Base-by-base conservation (phyloP, 1,140 invertebrate genomes). In the Bombyx mori region DNA sequence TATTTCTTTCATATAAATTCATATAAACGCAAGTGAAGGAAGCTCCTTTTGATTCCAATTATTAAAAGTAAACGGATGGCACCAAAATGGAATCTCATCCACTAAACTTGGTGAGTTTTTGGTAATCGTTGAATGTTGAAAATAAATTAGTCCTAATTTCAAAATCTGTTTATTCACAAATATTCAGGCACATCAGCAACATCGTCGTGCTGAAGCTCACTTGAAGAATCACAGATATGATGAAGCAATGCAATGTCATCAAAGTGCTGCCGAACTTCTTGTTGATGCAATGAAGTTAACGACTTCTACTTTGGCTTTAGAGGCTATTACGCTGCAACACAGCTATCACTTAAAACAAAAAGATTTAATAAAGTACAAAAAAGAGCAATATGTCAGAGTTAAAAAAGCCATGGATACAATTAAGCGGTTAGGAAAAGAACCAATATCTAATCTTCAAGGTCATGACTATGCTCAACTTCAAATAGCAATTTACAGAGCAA, bases 221-320 rank as follows among this genome's bases (percentile, higher is more conserved):
- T 72, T 92, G 47, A 82, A 86, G 47, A 86, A 89, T 65, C 87
- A 90, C 64, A 85, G 89, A 63, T 92, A 90, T 61, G 88, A 91
- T 55, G 91, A 92, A 68, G 91, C 92, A 3, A 89, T 92, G 58
- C 84, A 89, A 55, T 92, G 91, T 63, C 91, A 93, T 65, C 86
- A 91, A 67, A 88, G 88, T 69, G 90, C 91, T 9, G 89, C 89
- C 5, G 88, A 90, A 71, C 69, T 91, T 35, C 68, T 93, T 3
- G 62, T 88, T 6, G 88, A 92, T 55, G 90, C 90, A 18, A 88
- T 89, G 79, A 89, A 83, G 58, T 88, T 79, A 5, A 90, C 89
- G 2, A 80, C 81, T 22, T 88, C 88, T 45, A 71, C 85, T 5
- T 79, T 83, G 69, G 88, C 82, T 18, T 65, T 91, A 44, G 91